phyloP scores from a whole-genome alignment of 2,888 invertebrate genomes.

The Nezara viridula region DNA sequence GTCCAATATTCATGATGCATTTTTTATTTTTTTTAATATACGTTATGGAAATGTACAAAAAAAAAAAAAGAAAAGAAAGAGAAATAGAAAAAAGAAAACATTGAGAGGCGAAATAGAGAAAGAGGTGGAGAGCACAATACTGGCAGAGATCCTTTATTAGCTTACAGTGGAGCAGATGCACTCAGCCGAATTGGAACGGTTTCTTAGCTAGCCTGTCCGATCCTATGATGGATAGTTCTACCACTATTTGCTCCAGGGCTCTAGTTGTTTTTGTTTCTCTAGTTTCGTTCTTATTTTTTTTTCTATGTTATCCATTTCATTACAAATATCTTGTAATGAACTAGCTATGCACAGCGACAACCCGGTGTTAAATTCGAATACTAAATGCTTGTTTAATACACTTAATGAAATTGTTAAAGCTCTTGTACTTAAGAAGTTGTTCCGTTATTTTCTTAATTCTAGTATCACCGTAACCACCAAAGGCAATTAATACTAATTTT shows the following conservation, averaged over 20 bases:
- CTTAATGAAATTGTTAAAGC: too few relatives aligned
- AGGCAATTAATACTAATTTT: too few relatives aligned
- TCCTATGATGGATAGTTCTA: neutral
- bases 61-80: neutral
- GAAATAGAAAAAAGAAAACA: neutral
- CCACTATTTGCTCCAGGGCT: neutral
- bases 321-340: neutral
- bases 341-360: too few relatives aligned
- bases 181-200: conserved; percentile 37
- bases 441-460: too few relatives aligned
- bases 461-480: too few relatives aligned
- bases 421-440: too few relatives aligned
- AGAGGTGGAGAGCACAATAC: conserved; percentile 9
- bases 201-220: conserved; percentile 14
- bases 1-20: too few relatives aligned
- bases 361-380: too few relatives aligned
- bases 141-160: conserved; percentile 25
- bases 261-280: neutral
- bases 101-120: neutral
- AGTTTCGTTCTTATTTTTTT: neutral
- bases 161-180: conserved; percentile 35
- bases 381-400: too few relatives aligned
- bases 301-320: neutral
- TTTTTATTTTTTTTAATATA: too few relatives aligned
- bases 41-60: neutral